Conservation (phyloP, 2,797 vertebrate species). For the Pygocentrus nattereri region DNA sequence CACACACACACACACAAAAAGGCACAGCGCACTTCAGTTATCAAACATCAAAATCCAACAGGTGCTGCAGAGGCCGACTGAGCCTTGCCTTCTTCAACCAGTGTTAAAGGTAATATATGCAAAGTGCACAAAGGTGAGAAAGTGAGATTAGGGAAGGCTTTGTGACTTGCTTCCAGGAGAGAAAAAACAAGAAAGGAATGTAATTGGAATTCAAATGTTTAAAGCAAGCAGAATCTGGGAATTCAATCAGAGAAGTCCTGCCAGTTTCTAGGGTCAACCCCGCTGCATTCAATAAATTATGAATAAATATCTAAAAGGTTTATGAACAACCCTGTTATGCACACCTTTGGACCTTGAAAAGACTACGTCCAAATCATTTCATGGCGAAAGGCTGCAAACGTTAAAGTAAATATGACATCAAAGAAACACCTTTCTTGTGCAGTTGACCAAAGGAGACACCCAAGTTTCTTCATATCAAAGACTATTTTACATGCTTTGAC, state of each 20-base stretch:
- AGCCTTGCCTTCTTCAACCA: slow-evolving; percentile 18
- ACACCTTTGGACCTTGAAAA: neutral
- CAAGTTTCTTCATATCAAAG: slow-evolving; percentile 20
- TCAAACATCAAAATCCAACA: slow-evolving; percentile 28
- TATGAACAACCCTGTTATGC: neutral
- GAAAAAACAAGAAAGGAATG: slow-evolving; percentile 26
- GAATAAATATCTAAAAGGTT: neutral
- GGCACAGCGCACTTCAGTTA: slow-evolving; percentile 12
- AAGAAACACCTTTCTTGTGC: slow-evolving; percentile 37
- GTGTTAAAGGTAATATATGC: slow-evolving; percentile 37
- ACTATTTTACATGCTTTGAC: slow-evolving; percentile 30
- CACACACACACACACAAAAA: slow-evolving; percentile 33
- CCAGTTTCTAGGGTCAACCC: neutral
- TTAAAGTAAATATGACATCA: slow-evolving; percentile 35
- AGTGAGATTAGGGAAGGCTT: slow-evolving; percentile 41
- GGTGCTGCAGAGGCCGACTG: slow-evolving; percentile 12
- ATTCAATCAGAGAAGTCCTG: slow-evolving; percentile 22
- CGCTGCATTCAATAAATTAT: neutral
- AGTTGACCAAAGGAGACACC: slow-evolving; percentile 13
- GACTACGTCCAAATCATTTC: slow-evolving; percentile 1
- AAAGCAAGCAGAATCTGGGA: slow-evolving; percentile 34
- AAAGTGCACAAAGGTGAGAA: slow-evolving; percentile 43
- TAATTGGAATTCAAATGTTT: slow-evolving; percentile 51
- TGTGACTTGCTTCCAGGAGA: slow-evolving; percentile 24
- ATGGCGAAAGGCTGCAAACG: neutral